Base-by-base conservation (phyloP, 2,797 vertebrate species). In the Typhlichthys subterraneus region DNA sequence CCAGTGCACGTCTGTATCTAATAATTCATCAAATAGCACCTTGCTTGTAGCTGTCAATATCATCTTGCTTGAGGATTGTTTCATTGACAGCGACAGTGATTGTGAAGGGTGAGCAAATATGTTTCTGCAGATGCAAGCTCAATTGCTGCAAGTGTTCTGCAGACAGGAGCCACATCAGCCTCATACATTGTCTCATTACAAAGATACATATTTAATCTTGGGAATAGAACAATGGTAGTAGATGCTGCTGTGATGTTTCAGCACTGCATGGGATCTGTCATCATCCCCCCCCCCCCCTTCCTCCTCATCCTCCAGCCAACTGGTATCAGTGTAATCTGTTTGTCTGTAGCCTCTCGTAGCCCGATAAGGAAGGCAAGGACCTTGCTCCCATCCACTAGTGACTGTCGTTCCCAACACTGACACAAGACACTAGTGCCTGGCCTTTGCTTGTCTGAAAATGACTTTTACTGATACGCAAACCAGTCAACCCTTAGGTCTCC, bases 321-420 rank as follows among this genome's bases (percentile, higher is more conserved):
- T 45, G 49, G 73, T 82, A 81, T 83, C 68, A 13, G 59, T 61
- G 59, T 75, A 69, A 86, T 88, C 85, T 79, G 63, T 82, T 73
- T 76, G 81, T 83, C 86, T 77, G 77, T 83, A 84, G 78, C 76
- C 77, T 76, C 67, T 80, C 65, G 72, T 33, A 14, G 55, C 57
- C 70, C 2, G 84, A 87, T 89, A 86, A 87, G 77, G 55, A 64
- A 23, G 38, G 53, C 47, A 70, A 73, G 74, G 80, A 76, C 67
- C 80, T 47, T 59, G 79, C 82, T 84, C 63, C 72, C 60, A 68
- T 81, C 78, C 68, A 50, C 67, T 53, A 85, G 73, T 29, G 59
- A 78, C 83, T 85, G 81, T 79, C 83, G 64, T 63, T 81, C 69
- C 60, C 83, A 79, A 65, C 74, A 72, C 53, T 80, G 82, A 85